Base-by-base conservation (phyloP, 92 coral and sea anemone species). In the Palythoa grandis region DNA sequence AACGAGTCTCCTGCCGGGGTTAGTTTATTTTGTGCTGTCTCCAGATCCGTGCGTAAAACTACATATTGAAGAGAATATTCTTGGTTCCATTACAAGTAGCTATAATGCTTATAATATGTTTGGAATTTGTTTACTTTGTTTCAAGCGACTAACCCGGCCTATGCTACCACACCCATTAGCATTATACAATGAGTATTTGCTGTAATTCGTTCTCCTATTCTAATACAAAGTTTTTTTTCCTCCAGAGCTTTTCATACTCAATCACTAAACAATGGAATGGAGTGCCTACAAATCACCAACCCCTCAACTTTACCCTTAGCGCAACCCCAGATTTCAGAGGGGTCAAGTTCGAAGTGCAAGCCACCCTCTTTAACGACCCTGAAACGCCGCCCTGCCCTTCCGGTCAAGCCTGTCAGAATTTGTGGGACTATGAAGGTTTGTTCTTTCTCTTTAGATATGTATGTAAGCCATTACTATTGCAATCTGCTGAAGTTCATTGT, bases 391-490 rank as follows among this genome's bases (percentile, higher is more conserved):
- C 95, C 4, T 92, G 95, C 70, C 82, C 89, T 8, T 88, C 91
- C 11, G 98, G 98, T 24, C 53, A 88, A 11, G 93, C 99, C n/a
- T 97, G 99, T 74, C 84, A 92, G 76, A 77, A 88, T 29, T 89
- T 97, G 69, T 97, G 99, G 99, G 83, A 97, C 71, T 97, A 93
- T 77, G 99, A 97, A 88, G 99, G 99, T 97, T 54, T 23, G 89
- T 7, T 66, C 7, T 0, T 63, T 13, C 6, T 29, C 16, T 11
- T 69, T 43, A 43, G 50, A 43, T 43, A 5, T 3, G 6, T 43
- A 43, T 43, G 0, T 43, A 5, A 43, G 16, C n/a, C 0, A 1
- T 29, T 29, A 7, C 24, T 67, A 20, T 11, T 25, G 15, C 10
- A 11, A 10, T 67, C 72, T 5, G 23, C 16, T 61, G 8, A 14